Evolutionary conservation across 37 sponge, comb jelly and placozoan genomes (phyloP).

Genomic region (Ephydatia muelleri): DNA sequence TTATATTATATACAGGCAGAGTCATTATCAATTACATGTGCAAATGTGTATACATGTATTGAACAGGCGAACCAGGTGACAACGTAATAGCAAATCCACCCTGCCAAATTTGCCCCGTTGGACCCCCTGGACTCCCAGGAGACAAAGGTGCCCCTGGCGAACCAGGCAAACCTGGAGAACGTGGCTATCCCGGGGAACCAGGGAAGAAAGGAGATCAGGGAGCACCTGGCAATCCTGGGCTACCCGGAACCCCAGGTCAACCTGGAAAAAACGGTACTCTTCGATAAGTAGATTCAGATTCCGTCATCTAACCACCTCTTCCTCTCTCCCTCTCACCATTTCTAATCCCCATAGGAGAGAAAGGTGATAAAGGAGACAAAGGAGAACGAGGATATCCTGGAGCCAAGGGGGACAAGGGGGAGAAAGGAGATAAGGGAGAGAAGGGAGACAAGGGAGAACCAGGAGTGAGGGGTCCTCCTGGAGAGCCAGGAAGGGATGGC

Average conservation of each 20-base stretch:
- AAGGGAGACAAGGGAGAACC: conserved; percentile 59
- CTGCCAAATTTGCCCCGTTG: background rate
- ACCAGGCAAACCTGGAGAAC: too few species aligned
- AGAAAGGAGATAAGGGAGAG: conserved; percentile 60
- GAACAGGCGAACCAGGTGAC: background rate
- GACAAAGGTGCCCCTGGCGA: too few species aligned
- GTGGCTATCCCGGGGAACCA: too few species aligned
- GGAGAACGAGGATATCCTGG: conserved; percentile 64
- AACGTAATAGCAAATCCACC: background rate
- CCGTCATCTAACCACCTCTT: background rate
- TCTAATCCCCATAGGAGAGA: background rate
- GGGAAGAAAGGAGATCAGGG: too few species aligned
- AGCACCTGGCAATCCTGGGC: too few species aligned
- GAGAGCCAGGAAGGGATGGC: conserved; percentile 61
- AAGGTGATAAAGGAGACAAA: conserved; percentile 58
- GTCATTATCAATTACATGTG: background rate
- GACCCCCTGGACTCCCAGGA: conserved; percentile 41
- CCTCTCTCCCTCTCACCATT: background rate
- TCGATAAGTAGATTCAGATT: background rate
- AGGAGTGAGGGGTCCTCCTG: conserved; percentile 22
- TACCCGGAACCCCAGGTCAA: too few species aligned
- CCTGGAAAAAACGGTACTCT: background rate
- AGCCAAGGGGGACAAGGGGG: background rate
- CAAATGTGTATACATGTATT: too few species aligned
- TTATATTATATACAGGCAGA: too few species aligned